These are phyloP conservation scores for Sarcophaga caerulescens DNA, from an alignment of 2,888 invertebrate species.

Conservation along the genomic window DNA sequence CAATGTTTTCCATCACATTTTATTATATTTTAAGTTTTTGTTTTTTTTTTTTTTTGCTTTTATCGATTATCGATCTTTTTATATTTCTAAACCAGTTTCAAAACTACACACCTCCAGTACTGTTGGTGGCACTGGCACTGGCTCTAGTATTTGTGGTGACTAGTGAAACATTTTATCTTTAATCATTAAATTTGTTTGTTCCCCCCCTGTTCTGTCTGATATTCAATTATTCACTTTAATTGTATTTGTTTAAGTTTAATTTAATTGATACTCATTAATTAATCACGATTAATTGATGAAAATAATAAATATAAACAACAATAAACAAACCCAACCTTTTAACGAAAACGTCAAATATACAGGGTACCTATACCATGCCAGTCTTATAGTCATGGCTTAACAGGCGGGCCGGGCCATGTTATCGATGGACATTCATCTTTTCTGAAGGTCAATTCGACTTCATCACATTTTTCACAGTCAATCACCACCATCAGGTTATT, in stretches of 20 bases:
- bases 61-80: constrained; percentile 16
- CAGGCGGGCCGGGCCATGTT: constrained; percentile 19
- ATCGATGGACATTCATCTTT: constrained; percentile 64
- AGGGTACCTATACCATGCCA: background rate
- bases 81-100: constrained; percentile 33
- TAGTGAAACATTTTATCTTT: constrained; percentile 43
- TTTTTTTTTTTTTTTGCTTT: background rate
- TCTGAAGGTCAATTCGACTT: constrained; percentile 61
- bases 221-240: constrained; percentile 46
- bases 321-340: constrained; percentile 59
- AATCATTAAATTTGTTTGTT: constrained; percentile 17
- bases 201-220: background rate
- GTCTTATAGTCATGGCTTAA: background rate
- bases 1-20: constrained; percentile 13
- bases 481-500: constrained; percentile 44
- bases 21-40: background rate
- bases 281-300: constrained; percentile 67
- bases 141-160: background rate
- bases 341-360: constrained; percentile 28
- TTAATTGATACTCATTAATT: constrained; percentile 67
- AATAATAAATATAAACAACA: constrained; percentile 35
- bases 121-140: background rate
- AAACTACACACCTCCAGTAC: constrained; percentile 17
- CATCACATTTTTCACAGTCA: constrained; percentile 65
- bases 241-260: constrained; percentile 38